Percentiles rank a stretch among this genome's conserved stretches.
These are phyloP conservation scores for Stegana nigrithorax DNA, from an alignment of 2,888 invertebrate species.

Conservation along the genomic window DNA sequence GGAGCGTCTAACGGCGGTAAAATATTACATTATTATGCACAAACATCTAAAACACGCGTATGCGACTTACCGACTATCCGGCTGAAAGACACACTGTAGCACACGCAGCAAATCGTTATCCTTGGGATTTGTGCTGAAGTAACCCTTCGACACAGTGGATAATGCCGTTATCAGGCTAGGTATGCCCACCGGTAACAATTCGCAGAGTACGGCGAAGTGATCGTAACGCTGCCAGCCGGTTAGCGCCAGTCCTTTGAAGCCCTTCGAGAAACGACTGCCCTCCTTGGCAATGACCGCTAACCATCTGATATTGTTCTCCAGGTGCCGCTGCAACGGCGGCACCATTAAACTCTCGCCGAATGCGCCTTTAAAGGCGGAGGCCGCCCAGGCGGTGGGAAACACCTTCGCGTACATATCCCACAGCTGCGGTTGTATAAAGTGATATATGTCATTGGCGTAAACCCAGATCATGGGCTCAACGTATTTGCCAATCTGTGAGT, in stretches of 20 bases:
- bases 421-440: constrained; percentile 70
- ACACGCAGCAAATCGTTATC: constrained; percentile 69
- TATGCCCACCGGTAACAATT: constrained; percentile 75
- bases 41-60: not conserved
- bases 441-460: constrained; percentile 79
- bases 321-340: constrained; percentile 76
- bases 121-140: constrained; percentile 71
- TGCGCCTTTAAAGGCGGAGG: constrained; percentile 82
- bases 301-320: constrained; percentile 80
- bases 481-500: constrained; percentile 73
- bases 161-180: constrained; percentile 75
- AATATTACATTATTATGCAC: not conserved
- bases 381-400: constrained; percentile 79
- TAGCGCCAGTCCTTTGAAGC: constrained; percentile 64
- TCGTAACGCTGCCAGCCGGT: constrained; percentile 73
- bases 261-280: constrained; percentile 68
- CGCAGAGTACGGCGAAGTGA: constrained; percentile 78
- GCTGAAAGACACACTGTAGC: constrained; percentile 71
- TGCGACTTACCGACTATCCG: constrained; percentile 57
- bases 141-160: constrained; percentile 73
- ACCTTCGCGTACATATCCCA: constrained; percentile 78
- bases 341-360: constrained; percentile 78
- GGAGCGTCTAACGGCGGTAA: constrained; percentile 51
- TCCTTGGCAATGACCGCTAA: constrained; percentile 75
- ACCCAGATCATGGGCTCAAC: constrained; percentile 88